phyloP scores from a whole-genome alignment of 2,113 vertebrate species.

The Reinhardtius hippoglossoides region DNA sequence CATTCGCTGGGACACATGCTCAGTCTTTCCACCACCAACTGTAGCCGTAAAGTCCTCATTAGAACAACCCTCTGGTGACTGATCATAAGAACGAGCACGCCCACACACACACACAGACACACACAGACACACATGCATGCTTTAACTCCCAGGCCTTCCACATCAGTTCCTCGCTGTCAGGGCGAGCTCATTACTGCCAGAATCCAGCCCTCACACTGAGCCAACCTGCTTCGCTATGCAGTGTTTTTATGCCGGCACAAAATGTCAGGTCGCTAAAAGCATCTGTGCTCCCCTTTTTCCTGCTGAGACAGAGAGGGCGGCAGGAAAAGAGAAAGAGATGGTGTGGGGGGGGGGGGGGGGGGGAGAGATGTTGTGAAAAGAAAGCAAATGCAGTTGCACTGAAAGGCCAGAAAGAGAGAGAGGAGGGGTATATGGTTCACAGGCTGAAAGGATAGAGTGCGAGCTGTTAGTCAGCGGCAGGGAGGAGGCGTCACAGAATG shows the following conservation, averaged over 20 bases:
- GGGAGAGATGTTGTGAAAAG: slow-evolving; percentile 37
- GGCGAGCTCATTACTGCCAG: slow-evolving; percentile 76
- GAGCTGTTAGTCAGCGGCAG: slow-evolving; percentile 44
- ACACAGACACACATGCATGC: not conserved
- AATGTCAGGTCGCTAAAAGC: slow-evolving; percentile 79
- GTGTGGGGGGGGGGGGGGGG: slow-evolving; percentile 11
- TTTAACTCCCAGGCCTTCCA: slow-evolving; percentile 62
- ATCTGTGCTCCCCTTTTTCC: slow-evolving; percentile 59
- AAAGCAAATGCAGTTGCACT: slow-evolving; percentile 50
- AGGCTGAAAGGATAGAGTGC: slow-evolving; percentile 35
- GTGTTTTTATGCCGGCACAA: slow-evolving; percentile 73
- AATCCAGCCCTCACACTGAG: slow-evolving; percentile 77
- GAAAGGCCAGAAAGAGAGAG: slow-evolving; percentile 33
- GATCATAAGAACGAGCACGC: slow-evolving; percentile 30
- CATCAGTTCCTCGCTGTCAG: slow-evolving; percentile 73
- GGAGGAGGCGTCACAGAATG: slow-evolving; percentile 44
- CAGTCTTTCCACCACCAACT: slow-evolving; percentile 43
- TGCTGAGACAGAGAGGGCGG: slow-evolving; percentile 47
- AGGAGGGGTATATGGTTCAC: slow-evolving; percentile 17
- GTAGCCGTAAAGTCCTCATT: slow-evolving; percentile 61
- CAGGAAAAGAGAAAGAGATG: slow-evolving; percentile 4
- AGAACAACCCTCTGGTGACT: slow-evolving; percentile 61
- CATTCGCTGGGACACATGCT: slow-evolving; percentile 28
- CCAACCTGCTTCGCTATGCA: slow-evolving; percentile 78
- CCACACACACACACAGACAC: not conserved